Evolutionary conservation across 2,797 vertebrate species (phyloP).

Genomic region (Periparus ater): DNA sequence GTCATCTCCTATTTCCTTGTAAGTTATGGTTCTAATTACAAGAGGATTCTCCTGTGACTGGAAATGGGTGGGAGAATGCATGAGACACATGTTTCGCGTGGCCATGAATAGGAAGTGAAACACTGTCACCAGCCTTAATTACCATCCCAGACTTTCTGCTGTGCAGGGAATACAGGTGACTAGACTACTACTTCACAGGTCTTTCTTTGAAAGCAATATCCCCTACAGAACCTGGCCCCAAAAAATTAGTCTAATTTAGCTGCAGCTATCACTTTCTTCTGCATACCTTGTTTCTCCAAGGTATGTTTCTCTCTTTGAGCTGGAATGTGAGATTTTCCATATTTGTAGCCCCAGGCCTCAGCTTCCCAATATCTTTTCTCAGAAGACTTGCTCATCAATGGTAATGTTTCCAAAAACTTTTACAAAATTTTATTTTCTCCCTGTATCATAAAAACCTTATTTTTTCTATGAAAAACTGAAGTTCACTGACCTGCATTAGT

Average conservation of each 20-base stretch:
- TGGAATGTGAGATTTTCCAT: background rate
- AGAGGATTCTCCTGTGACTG: background rate
- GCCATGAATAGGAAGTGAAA: background rate
- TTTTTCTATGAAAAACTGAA: background rate
- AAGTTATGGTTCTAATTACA: background rate
- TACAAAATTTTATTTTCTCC: background rate
- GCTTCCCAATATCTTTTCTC: background rate
- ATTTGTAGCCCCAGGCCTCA: background rate
- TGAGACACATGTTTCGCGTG: fast-evolving
- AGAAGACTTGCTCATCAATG: background rate
- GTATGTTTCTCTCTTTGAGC: background rate
- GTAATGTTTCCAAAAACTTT: background rate
- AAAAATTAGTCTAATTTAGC: background rate
- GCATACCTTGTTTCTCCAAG: background rate
- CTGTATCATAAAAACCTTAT: fast-evolving
- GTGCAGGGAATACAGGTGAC: background rate
- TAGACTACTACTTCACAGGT: background rate
- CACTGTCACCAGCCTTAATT: background rate
- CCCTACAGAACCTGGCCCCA: background rate
- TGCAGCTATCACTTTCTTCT: background rate
- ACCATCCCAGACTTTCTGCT: background rate
- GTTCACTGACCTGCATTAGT: background rate
- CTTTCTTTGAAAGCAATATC: background rate
- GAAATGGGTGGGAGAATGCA: background rate
- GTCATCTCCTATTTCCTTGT: background rate